phyloP scores from a whole-genome alignment of 2,113 vertebrate species.

The Galbula dea region DNA sequence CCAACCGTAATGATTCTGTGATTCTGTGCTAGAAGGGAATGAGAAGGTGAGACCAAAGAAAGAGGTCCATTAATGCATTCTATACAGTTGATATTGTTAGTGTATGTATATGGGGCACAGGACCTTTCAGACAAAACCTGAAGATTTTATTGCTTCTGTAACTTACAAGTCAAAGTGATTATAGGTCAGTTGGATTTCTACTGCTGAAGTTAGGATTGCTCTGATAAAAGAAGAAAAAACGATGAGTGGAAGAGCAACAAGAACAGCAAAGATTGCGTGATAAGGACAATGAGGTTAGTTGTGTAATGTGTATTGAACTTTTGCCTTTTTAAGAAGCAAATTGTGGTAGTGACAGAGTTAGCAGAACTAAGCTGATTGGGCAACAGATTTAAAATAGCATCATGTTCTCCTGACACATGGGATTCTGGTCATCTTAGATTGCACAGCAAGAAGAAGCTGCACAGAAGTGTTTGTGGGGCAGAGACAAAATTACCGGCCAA shows the following conservation, averaged over 20 bases:
- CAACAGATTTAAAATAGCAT: not conserved
- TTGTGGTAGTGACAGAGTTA: rapidly evolving
- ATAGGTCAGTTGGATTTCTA: not conserved
- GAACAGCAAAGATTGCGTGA: not conserved
- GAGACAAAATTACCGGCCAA: not conserved
- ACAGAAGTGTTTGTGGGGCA: not conserved
- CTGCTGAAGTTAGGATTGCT: not conserved
- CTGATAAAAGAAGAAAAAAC: not conserved
- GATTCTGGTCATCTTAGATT: not conserved
- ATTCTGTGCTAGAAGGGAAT: not conserved
- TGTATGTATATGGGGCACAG: too few species aligned
- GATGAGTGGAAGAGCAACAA: not conserved
- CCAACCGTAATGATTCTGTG: too few species aligned
- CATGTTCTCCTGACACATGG: not conserved
- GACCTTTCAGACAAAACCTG: not conserved
- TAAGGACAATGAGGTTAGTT: not conserved
- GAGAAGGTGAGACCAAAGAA: not conserved
- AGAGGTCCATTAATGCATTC: not conserved
- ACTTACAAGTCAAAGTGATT: not conserved
- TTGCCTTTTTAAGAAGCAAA: not conserved
- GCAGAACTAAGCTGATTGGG: not conserved
- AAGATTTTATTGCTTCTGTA: not conserved
- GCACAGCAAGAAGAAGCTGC: not conserved
- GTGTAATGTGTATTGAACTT: not conserved
- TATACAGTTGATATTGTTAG: rapidly evolving